Base-by-base conservation (phyloP, 1,140 invertebrate genomes). In the Pachypsylla venusta region DNA sequence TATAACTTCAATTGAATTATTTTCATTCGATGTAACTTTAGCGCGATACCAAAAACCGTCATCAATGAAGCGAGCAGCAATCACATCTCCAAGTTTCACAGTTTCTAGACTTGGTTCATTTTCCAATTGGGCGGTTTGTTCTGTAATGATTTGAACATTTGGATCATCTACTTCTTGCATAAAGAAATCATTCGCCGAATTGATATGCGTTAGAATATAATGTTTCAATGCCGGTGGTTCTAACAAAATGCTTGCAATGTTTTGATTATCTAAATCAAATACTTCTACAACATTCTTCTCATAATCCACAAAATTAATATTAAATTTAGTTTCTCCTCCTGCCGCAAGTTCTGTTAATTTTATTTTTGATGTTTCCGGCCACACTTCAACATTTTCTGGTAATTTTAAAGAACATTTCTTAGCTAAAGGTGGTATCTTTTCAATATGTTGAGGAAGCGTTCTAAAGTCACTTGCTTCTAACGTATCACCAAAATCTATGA, bases 341-440 rank as follows among this genome's bases (percentile, higher is more conserved):
- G 76, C 79, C 0, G 77, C 76, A 0, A 84, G 65, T 60, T 83
- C 80, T 2, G 72, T 69, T 63, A 85, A 85, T 65, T 80, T 82
- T 14, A 77, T 64, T 63, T 77, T 76, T 0, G 81, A 79, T 63
- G 77, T 74, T 12, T 76, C 66, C 0, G 81, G 78, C 82, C 83
- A 86, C 25, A 67, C 66, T 13, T 75, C 70, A 4, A 83, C 71
- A 39, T 75, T 72, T 5, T 76, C 72, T 0, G 82, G 80, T 64
- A 80, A 73, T 63, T 78, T 74, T 10, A 85, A 66, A 14, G 77
- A 73, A 64, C 82, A 84, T 64, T 79, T 78, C 64, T 77, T 76
- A 0, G 82, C 79, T 0, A 85, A 64, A 4, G 76, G 72, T 4
- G 79, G 78, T 60, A 79, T 72, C 13, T 72, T 68, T 24, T 79